These are phyloP conservation scores for Elaeidobius kamerunicus DNA, from an alignment of 2,888 invertebrate genomes.

Conservation along the genomic window DNA sequence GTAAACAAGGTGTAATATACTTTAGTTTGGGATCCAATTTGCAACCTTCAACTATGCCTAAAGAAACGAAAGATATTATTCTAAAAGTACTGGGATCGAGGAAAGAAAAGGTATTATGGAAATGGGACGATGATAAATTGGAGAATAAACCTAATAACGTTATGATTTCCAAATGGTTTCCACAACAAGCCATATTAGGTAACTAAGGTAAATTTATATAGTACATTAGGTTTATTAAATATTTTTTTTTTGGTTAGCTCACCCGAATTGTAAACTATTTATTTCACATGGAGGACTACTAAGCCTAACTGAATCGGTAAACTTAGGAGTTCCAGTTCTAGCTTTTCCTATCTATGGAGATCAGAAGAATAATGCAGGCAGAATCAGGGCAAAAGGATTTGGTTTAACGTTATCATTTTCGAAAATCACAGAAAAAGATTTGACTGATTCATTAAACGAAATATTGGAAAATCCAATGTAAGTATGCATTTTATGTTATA, in stretches of 20 bases:
- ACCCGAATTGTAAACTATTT: conserved; percentile 50
- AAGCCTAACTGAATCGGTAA: conserved; percentile 51
- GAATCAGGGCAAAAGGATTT: neutral
- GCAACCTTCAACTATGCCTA: conserved; percentile 54
- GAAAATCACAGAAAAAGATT: neutral
- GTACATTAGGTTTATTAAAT: too few relatives aligned
- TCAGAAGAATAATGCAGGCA: conserved; percentile 50
- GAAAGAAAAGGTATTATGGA: conserved; percentile 65
- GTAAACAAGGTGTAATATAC: conserved; percentile 55
- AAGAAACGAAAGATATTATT: conserved; percentile 53
- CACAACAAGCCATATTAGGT: conserved; percentile 43
- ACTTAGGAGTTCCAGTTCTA: conserved; percentile 52
- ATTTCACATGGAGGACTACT: conserved; percentile 53
- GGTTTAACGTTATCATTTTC: conserved; percentile 4
- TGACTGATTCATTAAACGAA: conserved; percentile 3
- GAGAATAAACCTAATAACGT: conserved; percentile 47
- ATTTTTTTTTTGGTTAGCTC: too few relatives aligned
- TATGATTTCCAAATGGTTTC: conserved; percentile 42
- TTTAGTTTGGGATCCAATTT: conserved; percentile 62
- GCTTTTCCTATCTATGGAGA: conserved; percentile 55
- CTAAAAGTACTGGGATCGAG: conserved; percentile 57
- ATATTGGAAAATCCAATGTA: conserved; percentile 14
- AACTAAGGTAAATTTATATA: conserved; percentile 10
- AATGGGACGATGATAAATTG: conserved; percentile 59
- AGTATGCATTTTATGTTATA: conserved; percentile 3